Conservation (phyloP, 2,888 invertebrate genomes). For the Nasonovia ribisnigri region DNA sequence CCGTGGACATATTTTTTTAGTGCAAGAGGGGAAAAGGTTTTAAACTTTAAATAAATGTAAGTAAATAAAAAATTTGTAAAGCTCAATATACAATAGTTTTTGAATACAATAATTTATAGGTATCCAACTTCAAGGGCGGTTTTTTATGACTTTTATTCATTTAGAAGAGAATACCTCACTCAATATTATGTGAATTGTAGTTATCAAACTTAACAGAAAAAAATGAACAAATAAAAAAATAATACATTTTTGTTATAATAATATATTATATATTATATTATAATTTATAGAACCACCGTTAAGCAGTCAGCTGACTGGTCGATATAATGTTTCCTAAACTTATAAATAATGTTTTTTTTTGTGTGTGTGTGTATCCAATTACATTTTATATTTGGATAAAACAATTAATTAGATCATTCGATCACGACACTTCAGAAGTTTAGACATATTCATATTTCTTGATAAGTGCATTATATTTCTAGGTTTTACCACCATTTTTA, state of each 20-base stretch:
- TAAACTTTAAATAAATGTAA: neutral
- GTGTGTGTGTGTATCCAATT: neutral
- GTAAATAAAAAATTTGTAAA: neutral
- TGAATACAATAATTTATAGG: neutral
- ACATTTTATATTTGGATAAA: neutral
- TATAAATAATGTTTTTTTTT: neutral
- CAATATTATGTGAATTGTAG: neutral
- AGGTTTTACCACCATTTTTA: neutral
- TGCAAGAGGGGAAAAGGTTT: neutral
- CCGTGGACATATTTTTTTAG: neutral
- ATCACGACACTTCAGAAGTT: neutral
- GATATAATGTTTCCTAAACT: too few species aligned
- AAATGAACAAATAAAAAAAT: neutral
- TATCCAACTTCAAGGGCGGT: neutral
- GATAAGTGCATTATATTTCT: neutral
- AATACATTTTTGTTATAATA: too few species aligned
- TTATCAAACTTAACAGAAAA: neutral
- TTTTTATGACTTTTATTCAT: neutral
- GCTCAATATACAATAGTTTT: neutral
- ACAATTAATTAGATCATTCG: neutral
- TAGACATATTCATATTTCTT: neutral
- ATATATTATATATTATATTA: too few species aligned
- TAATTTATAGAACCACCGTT: too few species aligned
- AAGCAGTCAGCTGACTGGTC: too few species aligned
- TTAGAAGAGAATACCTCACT: neutral